Evolutionary conservation across 2,113 vertebrate species (phyloP), one percentile per base, ranked within the genome.

Genomic region (Poeciliopsis turrubarensis): DNA sequence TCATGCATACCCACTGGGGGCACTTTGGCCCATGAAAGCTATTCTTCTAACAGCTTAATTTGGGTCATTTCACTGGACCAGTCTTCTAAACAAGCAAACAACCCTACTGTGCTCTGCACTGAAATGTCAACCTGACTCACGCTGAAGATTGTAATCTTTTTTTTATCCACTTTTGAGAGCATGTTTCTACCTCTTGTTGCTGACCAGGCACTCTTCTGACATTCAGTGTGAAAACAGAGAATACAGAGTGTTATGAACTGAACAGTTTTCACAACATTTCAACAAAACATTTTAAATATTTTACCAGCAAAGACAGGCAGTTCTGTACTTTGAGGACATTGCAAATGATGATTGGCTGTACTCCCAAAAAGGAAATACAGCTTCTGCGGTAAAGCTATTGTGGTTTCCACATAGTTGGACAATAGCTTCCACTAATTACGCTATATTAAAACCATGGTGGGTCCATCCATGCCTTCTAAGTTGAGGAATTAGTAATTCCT

Each of bases 21-120:
- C 86, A 77, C 78, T 86, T 90, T 92, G 89, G 67, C 87, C 80
- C 81, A 75, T 84, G 85, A 87, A 90, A 92, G 60, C 71, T 79
- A 79, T 89, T 88, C 70, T 80, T 89, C 80, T 86, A 86, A 74
- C 81, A 90, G 79, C 83, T 80, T 92, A 90, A 87, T 85, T 76
- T 87, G 73, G 68, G 85, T 94, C 89, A 87, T 92, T 92, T 91
- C 65, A 81, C 80, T 76, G 74, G 77, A 91, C 75, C 82, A 74
- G 87, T 89, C 83, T 69, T 83, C 88, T 82, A 91, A 93, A 92
- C 82, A 85, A 87, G 89, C 73, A 79, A 91, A 90, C 73, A 88
- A 84, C 54, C 80, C 88, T 87, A 31, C 69, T 66, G 92, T 88
- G 92, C 81, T 85, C 80, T 81, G 73, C 32, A 72, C 72, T 76